Base-by-base conservation (phyloP, 2,888 invertebrate genomes). In the Pseudococcus longispinus region DNA sequence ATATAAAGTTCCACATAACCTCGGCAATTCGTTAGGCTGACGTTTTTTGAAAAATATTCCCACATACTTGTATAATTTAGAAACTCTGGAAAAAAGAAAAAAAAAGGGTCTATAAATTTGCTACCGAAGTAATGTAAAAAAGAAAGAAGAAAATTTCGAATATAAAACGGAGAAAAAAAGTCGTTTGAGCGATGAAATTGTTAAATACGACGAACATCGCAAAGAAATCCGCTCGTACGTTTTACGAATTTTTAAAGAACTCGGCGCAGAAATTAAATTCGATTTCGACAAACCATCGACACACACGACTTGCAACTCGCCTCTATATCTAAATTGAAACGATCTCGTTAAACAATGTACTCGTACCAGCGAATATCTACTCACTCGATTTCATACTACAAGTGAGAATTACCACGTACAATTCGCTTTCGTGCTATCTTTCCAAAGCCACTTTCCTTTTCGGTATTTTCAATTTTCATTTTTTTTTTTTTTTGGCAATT, bases 21-120 rank as follows among this genome's bases (percentile, higher is more conserved):
- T 37, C 29, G 20, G 77, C 77, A 80, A 80, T 80, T 80, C 42
- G 77, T 80, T 80, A 80, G 77, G 42, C 77, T 80, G 77, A 80
- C 77, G 42, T 80, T 6, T 74, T 80, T 42, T 42, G 23, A 80
- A 80, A 60, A 11, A 80, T 80, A 80, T 80, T 80, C 42, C 18
- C 18, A 80, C 77, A 80, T 42, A 60, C 60, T 60, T 20, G 60
- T 60, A 42, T 8, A 80, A 80, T 42, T 42, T 80, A 80, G 23
- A 80, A 80, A 80, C 9, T 42, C 77, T 80, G 13, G 42, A 42
- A 80, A 42, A 77, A 8, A 11, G 60, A 60, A 20, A 80, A 42
- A 77, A 8, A 15, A 26, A 11, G 20, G 15, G 6, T 60, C 60
- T 80, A 80, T 42, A 77, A 77, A n/a, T 80, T 80, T 80, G 42